These are phyloP conservation scores for Lathamus discolor DNA, from an alignment of 2,113 vertebrate species.

Conservation along the genomic window DNA sequence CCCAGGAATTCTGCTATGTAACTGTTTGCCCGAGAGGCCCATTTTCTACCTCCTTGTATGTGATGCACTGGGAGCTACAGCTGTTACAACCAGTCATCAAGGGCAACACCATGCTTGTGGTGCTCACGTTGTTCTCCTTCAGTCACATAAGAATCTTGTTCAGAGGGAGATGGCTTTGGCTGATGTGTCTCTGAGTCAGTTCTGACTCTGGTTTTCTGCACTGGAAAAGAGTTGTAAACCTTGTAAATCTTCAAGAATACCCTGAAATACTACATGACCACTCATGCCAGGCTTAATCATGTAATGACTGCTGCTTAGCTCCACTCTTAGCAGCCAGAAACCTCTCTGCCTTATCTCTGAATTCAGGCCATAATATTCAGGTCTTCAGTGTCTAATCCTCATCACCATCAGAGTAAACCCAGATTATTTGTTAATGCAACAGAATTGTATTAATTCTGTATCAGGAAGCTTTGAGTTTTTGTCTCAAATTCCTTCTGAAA, in stretches of 20 bases:
- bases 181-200: not conserved
- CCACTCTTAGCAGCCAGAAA: not conserved
- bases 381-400: not conserved
- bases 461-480: accelerated
- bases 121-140: not conserved
- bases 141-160: accelerated
- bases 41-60: not conserved
- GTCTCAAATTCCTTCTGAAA: not conserved
- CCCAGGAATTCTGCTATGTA: constrained; percentile 45
- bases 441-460: not conserved
- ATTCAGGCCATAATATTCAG: not conserved
- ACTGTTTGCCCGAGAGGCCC: not conserved
- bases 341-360: not conserved
- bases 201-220: not conserved
- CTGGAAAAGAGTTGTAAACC: not conserved
- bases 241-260: not conserved
- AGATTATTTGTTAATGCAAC: not conserved
- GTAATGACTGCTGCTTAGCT: not conserved
- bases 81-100: not conserved
- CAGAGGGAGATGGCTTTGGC: not conserved
- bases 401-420: not conserved
- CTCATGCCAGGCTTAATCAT: not conserved
- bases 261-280: not conserved
- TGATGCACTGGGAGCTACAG: not conserved
- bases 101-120: not conserved